Evolutionary conservation across 1,140 invertebrate genomes (phyloP).

Genomic region (Apis florea): DNA sequence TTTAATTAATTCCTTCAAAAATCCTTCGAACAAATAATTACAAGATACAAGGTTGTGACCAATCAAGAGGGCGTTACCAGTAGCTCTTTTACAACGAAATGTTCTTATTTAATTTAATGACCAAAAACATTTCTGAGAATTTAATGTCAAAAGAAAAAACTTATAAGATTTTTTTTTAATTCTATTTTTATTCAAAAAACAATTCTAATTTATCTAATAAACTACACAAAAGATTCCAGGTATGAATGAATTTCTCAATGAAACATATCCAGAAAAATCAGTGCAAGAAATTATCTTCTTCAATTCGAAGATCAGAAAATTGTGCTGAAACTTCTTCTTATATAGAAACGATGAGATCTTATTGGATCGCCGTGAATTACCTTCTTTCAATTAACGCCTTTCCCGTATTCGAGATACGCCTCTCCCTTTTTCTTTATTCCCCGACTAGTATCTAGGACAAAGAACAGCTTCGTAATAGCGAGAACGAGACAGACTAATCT

Average conservation of each 20-base stretch:
- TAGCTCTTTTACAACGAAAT: neutral
- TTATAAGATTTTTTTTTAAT: neutral
- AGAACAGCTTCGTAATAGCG: neutral
- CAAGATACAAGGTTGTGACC: neutral
- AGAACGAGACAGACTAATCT: neutral
- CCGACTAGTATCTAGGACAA: constrained; percentile 18
- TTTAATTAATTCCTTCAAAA: constrained; percentile 33
- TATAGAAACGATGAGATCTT: constrained; percentile 56
- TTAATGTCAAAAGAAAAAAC: neutral
- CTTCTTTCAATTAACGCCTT: constrained; percentile 76
- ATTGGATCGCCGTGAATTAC: constrained; percentile 52
- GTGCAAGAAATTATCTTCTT: constrained; percentile 19
- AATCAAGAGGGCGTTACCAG: neutral
- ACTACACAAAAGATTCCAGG: neutral
- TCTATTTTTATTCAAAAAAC: neutral
- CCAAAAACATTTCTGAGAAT: neutral
- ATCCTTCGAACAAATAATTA: neutral
- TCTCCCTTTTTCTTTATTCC: constrained; percentile 66
- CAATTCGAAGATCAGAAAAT: constrained; percentile 49
- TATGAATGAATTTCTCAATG: neutral
- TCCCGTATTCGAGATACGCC: constrained; percentile 58
- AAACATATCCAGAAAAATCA: neutral
- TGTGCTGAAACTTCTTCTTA: constrained; percentile 48
- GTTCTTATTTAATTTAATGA: no score
- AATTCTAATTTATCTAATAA: neutral